Evolutionary conservation across 2,797 vertebrate genomes (phyloP).

Genomic region (Salarias fasciatus): DNA sequence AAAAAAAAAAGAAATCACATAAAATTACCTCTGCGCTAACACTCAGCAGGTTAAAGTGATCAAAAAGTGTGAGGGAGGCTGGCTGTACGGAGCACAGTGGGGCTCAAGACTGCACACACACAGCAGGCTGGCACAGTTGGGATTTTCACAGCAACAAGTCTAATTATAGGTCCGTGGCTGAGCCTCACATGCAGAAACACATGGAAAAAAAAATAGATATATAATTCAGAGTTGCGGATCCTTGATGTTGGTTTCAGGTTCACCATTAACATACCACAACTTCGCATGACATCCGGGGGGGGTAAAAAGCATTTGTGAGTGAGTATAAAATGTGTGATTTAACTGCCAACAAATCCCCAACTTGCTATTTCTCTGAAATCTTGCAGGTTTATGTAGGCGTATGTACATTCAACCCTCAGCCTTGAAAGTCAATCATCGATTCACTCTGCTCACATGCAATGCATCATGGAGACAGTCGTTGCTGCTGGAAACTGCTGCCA

Average conservation of each 20-base stretch:
- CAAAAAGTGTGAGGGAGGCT: conserved; percentile 19
- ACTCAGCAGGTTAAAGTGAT: conserved; percentile 50
- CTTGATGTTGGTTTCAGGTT: too few relatives aligned
- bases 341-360: too few relatives aligned
- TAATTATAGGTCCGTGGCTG: conserved; percentile 58
- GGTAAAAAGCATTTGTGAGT: too few relatives aligned
- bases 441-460: too few relatives aligned
- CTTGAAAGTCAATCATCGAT: too few relatives aligned
- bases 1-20: conserved; percentile 56
- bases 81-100: neutral
- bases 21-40: conserved; percentile 35
- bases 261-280: too few relatives aligned
- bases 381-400: too few relatives aligned
- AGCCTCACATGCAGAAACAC: conserved; percentile 24
- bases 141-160: conserved; percentile 50
- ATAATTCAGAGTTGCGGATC: too few relatives aligned
- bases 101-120: conserved; percentile 24
- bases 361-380: conserved; percentile 1
- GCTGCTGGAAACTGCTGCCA: conserved; percentile 18
- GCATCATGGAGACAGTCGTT: too few relatives aligned
- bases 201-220: conserved; percentile 9
- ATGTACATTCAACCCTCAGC: too few relatives aligned
- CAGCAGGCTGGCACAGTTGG: conserved; percentile 24
- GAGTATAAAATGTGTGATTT: too few relatives aligned
- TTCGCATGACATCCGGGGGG: too few relatives aligned